These are phyloP conservation scores for Frankliniella intonsa DNA, from an alignment of 2,888 invertebrate genomes.

Conservation along the genomic window DNA sequence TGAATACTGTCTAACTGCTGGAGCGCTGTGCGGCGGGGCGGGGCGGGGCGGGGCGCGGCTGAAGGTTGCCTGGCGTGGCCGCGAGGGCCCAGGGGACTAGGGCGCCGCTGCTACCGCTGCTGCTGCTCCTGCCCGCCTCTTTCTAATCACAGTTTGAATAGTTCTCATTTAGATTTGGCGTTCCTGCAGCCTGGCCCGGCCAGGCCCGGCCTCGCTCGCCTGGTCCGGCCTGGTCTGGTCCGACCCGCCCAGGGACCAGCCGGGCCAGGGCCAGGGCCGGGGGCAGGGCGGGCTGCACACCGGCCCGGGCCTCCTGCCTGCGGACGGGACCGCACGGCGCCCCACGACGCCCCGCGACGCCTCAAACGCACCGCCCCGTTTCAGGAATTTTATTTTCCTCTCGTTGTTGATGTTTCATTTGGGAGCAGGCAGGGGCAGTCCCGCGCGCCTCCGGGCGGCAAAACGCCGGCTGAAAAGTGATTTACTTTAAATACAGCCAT, in stretches of 20 bases:
- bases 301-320: neutral
- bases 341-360: neutral
- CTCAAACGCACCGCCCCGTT: neutral
- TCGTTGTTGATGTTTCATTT: too few species aligned
- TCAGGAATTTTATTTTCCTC: too few species aligned
- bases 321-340: neutral
- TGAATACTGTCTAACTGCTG: neutral
- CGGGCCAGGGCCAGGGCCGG: neutral
- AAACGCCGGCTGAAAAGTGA: neutral
- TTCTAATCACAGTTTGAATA: neutral
- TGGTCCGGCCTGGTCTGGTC: too few species aligned
- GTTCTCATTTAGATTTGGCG: neutral
- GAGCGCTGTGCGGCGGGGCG: neutral
- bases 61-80: neutral
- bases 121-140: neutral
- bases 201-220: neutral
- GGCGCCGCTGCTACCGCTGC: neutral
- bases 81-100: neutral
- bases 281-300: neutral
- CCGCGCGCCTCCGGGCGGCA: neutral
- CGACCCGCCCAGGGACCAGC: neutral
- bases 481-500: conserved; percentile 12
- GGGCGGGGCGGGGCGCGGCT: neutral
- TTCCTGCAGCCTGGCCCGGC: neutral
- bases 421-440: too few species aligned